Conservation (phyloP, 2,888 invertebrate species). For the Leptothorax acervorum region DNA sequence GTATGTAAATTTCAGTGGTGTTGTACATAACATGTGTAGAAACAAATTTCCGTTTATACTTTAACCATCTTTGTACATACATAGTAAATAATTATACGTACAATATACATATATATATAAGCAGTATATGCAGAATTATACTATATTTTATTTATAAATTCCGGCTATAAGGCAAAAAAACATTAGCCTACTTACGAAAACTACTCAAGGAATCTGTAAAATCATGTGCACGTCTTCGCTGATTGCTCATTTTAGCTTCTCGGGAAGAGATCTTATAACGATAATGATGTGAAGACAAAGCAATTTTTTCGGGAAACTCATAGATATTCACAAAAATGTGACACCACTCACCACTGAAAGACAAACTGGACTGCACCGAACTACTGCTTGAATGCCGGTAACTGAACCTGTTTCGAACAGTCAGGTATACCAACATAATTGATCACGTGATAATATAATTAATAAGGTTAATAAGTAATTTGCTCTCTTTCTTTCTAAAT, state of each 20-base stretch:
- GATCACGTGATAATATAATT: constrained; percentile 1
- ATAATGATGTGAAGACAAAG: neutral
- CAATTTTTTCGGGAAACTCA: neutral
- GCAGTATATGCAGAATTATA: neutral
- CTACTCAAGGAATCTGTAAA: constrained; percentile 64
- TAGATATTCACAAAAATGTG: neutral
- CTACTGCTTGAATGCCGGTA: too few species aligned
- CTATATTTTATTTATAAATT: neutral
- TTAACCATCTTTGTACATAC: neutral
- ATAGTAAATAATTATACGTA: neutral
- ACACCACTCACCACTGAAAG: too few species aligned
- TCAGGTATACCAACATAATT: constrained; percentile 27
- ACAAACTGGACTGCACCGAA: too few species aligned
- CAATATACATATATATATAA: neutral
- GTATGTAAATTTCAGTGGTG: too few species aligned
- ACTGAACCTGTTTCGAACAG: neutral
- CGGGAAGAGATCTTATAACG: neutral
- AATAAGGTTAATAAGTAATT: too few species aligned
- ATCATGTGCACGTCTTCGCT: constrained; percentile 60
- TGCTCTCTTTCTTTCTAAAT: too few species aligned
- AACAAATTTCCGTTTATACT: too few species aligned
- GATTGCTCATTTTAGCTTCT: constrained; percentile 57
- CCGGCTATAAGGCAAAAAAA: neutral
- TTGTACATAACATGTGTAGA: too few species aligned
- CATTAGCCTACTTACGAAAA: constrained; percentile 63